Base-by-base conservation (phyloP, 1,140 invertebrate species). In the Penaeus japonicus region DNA sequence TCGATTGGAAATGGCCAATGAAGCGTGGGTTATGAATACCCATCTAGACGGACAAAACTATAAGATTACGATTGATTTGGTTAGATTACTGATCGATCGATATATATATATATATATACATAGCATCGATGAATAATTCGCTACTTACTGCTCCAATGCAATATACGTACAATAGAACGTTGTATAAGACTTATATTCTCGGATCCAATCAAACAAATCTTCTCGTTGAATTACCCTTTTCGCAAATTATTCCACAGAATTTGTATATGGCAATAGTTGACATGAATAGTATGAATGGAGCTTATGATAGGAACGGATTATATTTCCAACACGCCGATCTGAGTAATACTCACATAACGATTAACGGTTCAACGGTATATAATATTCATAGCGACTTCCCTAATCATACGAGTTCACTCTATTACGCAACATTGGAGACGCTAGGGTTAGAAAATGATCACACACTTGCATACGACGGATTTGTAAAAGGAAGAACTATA, bases 141-240 rank as follows among this genome's bases (percentile, higher is more conserved):
- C 79, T 81, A 2, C 15, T 30, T 10, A 10, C 57, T 39, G 18
- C 53, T 54, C 39, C 47, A 4, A 81, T 81, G 35, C 32, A 81
- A 54, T 81, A 81, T 54, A 81, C 79, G 24, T 81, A 81, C 53
- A 81, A 81, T n/a, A 47, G 79, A 54, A 81, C 79, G 2, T 24
- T 81, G 30, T 81, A 53, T 54, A 81, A 81, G 27, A 53, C 79
- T 7, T 47, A 53, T 10, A 22, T 81, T 24, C 39, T 81, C 22
- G 79, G 79, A 4, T 3, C n/a, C 10, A 53, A 81, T 81, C 79
- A 81, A 54, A 81, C 79, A 5, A 53, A 7, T 47, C 47, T 81
- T 4, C 35, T 81, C 24, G 35, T 22, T 4, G 79, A 54, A 47
- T 24, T 81, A 53, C 39, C 79, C 12, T 81, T 81, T 81, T 7